Evolutionary conservation across 2,888 invertebrate genomes (phyloP), one percentile per base, ranked within the genome.

Genomic region (Drosophila anceps): DNA sequence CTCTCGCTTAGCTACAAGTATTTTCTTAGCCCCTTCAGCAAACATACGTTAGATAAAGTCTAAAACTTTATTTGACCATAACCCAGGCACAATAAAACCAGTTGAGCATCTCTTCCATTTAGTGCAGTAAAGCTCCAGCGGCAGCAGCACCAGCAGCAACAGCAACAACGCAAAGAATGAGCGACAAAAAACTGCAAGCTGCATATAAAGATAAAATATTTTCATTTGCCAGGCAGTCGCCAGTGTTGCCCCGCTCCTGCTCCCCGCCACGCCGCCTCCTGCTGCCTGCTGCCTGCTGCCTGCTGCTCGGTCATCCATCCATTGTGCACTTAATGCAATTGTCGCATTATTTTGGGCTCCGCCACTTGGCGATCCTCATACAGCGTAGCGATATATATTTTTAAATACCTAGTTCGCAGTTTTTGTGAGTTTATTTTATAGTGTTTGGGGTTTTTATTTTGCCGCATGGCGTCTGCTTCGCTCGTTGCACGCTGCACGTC

Each of bases 161-260:
- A 18, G 12, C 48, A 41, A 1, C 39, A 54, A 18, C 12, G 46
- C 41, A 18, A 53, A 39, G 20, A 44, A 27, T 20, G 18, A 37
- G 46, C 20, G 59, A 70, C 66, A 76, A 69, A 76, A 76, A 73
- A 65, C 82, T 73, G 51, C 74, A 61, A 73, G 46, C 75, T 79
- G 90, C 85, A 85, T 79, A 88, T 76, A 77, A 76, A 90, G 90
- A 90, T 84, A 88, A 84, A 88, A 85, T 90, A 82, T 88, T 75
- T 90, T 90, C 71, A 79, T 74, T 81, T 81, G 73, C 55, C 62
- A 54, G 60, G 76, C 76, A 68, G 59, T 35, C 46, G 35, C 48
- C 33, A 24, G 13, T n/a, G n/a, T 24, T 35, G 24, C 4, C 35
- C 1, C 13, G 12, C 18, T 13, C 33, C 50, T 20, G 6, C 10